Evolutionary conservation across 2,888 invertebrate genomes (phyloP).

Genomic region (Phymatocera aterrima): DNA sequence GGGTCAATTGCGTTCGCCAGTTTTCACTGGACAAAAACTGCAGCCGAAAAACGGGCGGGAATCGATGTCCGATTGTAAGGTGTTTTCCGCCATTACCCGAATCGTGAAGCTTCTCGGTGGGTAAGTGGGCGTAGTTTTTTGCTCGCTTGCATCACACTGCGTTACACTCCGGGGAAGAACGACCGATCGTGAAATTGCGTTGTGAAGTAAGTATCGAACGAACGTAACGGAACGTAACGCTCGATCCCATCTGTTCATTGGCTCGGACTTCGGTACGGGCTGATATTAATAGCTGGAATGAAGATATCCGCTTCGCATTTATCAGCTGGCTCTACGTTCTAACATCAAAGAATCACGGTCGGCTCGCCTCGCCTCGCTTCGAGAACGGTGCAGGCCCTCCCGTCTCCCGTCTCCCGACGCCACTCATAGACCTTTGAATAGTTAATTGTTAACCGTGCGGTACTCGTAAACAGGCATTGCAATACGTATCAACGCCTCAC

Average conservation of each 20-base stretch:
- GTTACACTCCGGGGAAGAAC: neutral
- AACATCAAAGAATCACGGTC: slow-evolving; percentile 56
- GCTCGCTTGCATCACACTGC: neutral
- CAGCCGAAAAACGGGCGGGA: slow-evolving; percentile 35
- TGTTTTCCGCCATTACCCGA: neutral
- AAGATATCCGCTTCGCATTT: slow-evolving; percentile 55
- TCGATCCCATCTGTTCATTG: neutral
- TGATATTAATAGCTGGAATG: slow-evolving; percentile 41
- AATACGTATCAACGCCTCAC: neutral
- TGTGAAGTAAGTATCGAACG: slow-evolving; percentile 5
- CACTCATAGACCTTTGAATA: slow-evolving; percentile 55
- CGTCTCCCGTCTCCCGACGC: neutral
- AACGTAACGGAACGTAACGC: neutral
- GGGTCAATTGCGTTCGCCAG: too few relatives aligned
- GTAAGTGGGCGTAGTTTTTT: neutral
- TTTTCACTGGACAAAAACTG: too few relatives aligned
- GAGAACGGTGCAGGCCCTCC: neutral
- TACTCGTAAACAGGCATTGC: neutral
- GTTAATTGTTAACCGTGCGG: slow-evolving; percentile 50
- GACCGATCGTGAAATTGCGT: slow-evolving; percentile 11
- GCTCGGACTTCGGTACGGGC: neutral
- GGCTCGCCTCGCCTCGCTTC: slow-evolving; percentile 4
- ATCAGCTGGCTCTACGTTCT: slow-evolving; percentile 62
- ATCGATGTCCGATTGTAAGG: slow-evolving; percentile 39
- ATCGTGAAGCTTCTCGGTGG: neutral